Conservation (phyloP, 2,113 vertebrate species). For the Crotalus viridis region DNA sequence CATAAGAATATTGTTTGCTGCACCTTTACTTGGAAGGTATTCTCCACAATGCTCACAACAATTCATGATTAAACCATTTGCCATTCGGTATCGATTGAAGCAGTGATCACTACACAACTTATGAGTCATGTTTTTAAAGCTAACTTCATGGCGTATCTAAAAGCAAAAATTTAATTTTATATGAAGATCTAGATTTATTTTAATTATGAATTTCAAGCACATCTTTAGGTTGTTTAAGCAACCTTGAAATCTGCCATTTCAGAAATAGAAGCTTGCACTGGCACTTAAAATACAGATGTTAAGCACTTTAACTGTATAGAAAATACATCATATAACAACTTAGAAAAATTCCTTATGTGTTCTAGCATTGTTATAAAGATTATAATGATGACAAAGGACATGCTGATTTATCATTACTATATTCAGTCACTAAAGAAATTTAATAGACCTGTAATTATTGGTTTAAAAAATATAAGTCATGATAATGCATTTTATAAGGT, state of each 20-base stretch:
- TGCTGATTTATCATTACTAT: not conserved
- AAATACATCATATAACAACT: not conserved
- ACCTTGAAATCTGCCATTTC: not conserved
- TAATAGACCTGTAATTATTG: not conserved
- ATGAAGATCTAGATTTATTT: slow-evolving; percentile 16
- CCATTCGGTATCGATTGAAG: slow-evolving; percentile 96
- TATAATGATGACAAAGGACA: not conserved
- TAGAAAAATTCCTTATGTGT: not conserved
- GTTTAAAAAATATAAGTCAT: not conserved
- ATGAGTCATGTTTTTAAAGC: slow-evolving; percentile 98
- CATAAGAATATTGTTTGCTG: slow-evolving; percentile 90
- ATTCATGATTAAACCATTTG: slow-evolving; percentile 98
- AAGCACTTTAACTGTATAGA: not conserved
- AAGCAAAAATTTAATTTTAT: slow-evolving; percentile 37
- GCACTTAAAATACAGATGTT: not conserved
- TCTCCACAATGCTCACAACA: slow-evolving; percentile 98
- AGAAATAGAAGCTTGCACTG: not conserved
- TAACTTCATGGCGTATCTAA: slow-evolving; percentile 98
- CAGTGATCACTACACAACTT: slow-evolving; percentile 97
- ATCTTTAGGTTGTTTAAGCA: not conserved
- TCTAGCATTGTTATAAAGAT: not conserved
- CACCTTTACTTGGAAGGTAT: slow-evolving; percentile 91
- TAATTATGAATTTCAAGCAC: not conserved
- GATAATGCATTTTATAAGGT: not conserved
- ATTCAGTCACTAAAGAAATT: not conserved